Evolutionary conservation across 2,113 vertebrate species (phyloP), one percentile per base, ranked within the genome.

Genomic region (Crocuta crocuta): DNA sequence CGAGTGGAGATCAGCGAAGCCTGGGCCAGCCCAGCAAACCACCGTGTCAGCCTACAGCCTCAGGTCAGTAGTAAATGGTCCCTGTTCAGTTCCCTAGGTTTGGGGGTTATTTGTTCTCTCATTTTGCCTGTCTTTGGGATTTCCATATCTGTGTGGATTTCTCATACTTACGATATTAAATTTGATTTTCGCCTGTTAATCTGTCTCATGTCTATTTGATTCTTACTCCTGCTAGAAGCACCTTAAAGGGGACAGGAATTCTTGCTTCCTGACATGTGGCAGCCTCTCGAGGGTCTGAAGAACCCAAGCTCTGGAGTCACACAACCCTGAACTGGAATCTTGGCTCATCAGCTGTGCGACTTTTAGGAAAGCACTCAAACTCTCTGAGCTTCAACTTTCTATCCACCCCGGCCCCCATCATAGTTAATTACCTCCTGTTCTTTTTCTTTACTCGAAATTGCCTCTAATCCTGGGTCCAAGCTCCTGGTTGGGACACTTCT

Each of bases 41-140:
- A 3, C 17, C 23, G 7, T 3, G 65, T 35, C 0, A 6, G 28
- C 17, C 7, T 66, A 24, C 0, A 26, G 19, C 33, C 66, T 17
- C 39, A 35, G 63, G 39, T 28, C 65, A 81, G 48, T 15, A 12
- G 45, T 23, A 50, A 48, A 15, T 24, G 8, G 8, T 15, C 17
- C 7, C 43, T 26, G 24, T 24, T 73, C 35, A 65, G 50, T 10
- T 21, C 43, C 1, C 5, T 73, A 71, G 43, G 6, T 63, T 61
- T 3, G 2, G 93, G 85, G 33, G 8, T 39, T 81, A 31, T 82
- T 63, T 65, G 24, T 73, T 65, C 10, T 28, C 63, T 65, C 63
- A 28, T 12, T 28, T 65, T 26, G 63, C 63, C 24, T 11, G 26
- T 65, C 26, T 65, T 65, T 65, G 26, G 24, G 12, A 65, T 58